phyloP scores from a whole-genome alignment of 2,113 vertebrate genomes.

The Macaca mulatta region DNA sequence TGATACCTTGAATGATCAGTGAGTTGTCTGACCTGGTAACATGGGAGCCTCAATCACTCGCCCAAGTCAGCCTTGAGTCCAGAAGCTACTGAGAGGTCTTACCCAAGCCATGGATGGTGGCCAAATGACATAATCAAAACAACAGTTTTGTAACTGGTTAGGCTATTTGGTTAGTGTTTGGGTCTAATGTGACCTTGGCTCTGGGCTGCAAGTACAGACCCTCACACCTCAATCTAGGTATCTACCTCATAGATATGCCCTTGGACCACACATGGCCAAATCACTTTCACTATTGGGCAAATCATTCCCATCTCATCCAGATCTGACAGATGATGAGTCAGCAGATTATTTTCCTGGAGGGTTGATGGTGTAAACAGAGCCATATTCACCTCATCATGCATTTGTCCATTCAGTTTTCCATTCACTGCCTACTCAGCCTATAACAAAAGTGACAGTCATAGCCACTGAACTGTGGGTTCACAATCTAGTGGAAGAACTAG shows the following conservation, averaged over 20 bases:
- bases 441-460: background rate
- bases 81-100: background rate
- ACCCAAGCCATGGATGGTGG: background rate
- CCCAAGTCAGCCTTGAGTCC: background rate
- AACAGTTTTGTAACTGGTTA: background rate
- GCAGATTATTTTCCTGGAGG: background rate
- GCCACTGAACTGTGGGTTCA: background rate
- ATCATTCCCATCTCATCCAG: background rate
- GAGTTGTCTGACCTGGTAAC: background rate
- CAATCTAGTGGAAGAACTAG: background rate
- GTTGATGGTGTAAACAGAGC: background rate
- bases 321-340: background rate
- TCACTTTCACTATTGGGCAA: background rate
- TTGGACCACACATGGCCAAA: background rate
- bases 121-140: background rate
- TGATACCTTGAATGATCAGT: background rate
- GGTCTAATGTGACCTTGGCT: background rate
- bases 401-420: background rate
- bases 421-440: background rate
- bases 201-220: background rate
- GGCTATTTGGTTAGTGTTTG: background rate
- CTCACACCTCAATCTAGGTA: background rate
- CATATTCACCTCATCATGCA: rapidly evolving
- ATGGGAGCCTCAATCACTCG: background rate
- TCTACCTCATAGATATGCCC: background rate